Base-by-base conservation (phyloP, 2,888 invertebrate genomes). In the Eudemis profundana region DNA sequence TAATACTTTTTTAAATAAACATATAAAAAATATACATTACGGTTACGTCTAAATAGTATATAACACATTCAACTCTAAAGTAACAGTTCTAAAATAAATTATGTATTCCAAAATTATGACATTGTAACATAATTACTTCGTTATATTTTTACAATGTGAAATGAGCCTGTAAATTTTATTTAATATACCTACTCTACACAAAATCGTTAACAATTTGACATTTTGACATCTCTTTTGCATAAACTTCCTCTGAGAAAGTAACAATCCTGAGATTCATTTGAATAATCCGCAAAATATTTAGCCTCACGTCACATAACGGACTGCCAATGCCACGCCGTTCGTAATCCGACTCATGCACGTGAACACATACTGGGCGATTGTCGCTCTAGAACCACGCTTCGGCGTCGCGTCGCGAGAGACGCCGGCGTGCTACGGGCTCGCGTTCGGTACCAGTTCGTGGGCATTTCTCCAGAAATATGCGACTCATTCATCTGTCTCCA, bases 1-100 rank as follows among this genome's bases (percentile, higher is more conserved):
- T 84, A 85, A 88, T 89, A 87, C 83, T 87, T 87, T 79, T 76
- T 86, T 85, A 88, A 89, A 89, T 86, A 86, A 88, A 86, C 77
- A 85, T 89, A 89, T 88, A 89, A 89, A 61, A 90, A 89, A 90
- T 89, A 89, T 88, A 88, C 85, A 85, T 89, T 87, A 79, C 81
- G 82, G 87, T 84, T 83, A 86, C 84, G 81, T 83, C 84, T 84
- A 81, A 86, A 87, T 80, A 88, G 87, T 84, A 89, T 81, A 85
- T 81, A 89, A 87, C 86, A 86, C 80, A 82, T 81, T 86, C 77
- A 86, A 86, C 83, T 86, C 79, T 77, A 80, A 80, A 87, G 76
- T 82, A 89, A 88, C 85, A 85, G 79, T 78, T 81, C 79, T 79
- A 75, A 79, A 81, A 76, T 83, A 82, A 84, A 71, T 73, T 72